Conservation (phyloP, 2,797 vertebrate species). For the Meda fulgida region DNA sequence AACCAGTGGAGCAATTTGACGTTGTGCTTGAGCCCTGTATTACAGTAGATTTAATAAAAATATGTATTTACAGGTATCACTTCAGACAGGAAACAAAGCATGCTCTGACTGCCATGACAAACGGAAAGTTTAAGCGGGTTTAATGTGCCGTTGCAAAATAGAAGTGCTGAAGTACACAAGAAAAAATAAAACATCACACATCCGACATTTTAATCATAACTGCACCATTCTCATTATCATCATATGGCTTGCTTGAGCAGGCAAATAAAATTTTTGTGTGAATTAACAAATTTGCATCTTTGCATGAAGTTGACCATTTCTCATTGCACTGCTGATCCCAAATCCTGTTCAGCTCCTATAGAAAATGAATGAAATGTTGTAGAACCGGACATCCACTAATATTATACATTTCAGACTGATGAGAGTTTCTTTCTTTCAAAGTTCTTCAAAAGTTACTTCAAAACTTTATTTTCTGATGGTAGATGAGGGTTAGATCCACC, state of each 20-base stretch:
- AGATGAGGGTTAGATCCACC: background rate
- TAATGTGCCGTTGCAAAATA: background rate
- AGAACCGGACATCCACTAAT: slow-evolving; percentile 69
- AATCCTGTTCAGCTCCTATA: background rate
- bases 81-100: background rate
- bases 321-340: background rate
- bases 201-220: background rate
- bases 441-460: background rate
- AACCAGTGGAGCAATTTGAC: background rate
- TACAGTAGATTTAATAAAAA: background rate
- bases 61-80: background rate
- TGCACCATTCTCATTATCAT: too few relatives aligned
- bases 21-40: background rate
- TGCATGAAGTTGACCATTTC: background rate
- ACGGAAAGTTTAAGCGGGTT: background rate
- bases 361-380: slow-evolving; percentile 62
- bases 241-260: background rate
- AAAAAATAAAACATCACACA: background rate
- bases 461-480: background rate
- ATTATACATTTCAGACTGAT: slow-evolving; percentile 32
- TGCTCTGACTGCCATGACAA: background rate
- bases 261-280: background rate
- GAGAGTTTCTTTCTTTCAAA: background rate
- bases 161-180: background rate
- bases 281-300: background rate